A percentile compares a stretch with the other conserved stretches of the same genome.
Evolutionary conservation across 1,140 invertebrate species (phyloP).

Genomic region (Leptopilina clavipes): DNA sequence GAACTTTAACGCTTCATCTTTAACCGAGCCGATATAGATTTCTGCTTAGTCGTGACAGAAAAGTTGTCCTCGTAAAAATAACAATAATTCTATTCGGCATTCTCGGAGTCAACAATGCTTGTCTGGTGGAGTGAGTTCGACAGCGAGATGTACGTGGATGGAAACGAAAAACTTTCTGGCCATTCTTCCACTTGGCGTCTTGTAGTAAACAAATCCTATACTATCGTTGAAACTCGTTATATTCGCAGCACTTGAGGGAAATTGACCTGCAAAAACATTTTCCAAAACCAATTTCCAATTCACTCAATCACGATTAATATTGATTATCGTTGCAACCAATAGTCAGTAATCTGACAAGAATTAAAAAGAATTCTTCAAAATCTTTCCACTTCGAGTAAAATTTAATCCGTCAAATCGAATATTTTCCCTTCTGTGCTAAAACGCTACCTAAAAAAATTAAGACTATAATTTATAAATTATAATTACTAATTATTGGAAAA

Average conservation of each 20-base stretch:
- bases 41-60: conserved; percentile 42
- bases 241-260: neutral
- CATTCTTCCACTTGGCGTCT: conserved; percentile 12
- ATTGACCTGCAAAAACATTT: conserved; percentile 17
- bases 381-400: no score
- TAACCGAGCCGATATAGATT: conserved; percentile 39
- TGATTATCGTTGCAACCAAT: neutral
- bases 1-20: conserved; percentile 35
- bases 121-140: conserved; percentile 32
- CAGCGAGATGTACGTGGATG: conserved; percentile 14
- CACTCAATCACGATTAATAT: neutral
- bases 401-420: no score
- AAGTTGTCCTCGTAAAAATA: conserved; percentile 49
- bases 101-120: conserved; percentile 48
- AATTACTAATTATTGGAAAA: no score
- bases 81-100: conserved; percentile 49
- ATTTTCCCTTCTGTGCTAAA: no score
- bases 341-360: no score
- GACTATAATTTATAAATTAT: no score
- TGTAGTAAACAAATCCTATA: conserved; percentile 23
- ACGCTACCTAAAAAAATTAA: no score
- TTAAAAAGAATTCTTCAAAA: no score
- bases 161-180: conserved; percentile 7
- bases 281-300: neutral
- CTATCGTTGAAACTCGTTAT: conserved; percentile 1